Conservation (phyloP, 2,797 vertebrate species). For the Aselliscus stoliczkanus region DNA sequence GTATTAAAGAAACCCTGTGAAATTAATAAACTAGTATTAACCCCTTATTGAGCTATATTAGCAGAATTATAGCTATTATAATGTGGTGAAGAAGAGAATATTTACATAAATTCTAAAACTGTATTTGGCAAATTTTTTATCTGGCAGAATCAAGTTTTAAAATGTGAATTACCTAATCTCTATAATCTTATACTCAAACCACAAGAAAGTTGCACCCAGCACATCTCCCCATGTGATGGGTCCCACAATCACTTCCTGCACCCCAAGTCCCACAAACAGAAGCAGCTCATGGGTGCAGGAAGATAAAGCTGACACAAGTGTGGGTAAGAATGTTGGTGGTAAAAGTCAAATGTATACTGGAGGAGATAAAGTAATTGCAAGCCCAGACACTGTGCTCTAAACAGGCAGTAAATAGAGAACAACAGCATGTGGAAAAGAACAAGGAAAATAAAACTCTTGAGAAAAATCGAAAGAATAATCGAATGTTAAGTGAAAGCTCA, state of each 20-base stretch:
- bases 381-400: background rate
- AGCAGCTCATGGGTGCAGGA: background rate
- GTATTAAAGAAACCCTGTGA: background rate
- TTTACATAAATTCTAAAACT: background rate
- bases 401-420: background rate
- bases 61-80: background rate
- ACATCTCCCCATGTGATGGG: background rate
- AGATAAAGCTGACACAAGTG: background rate
- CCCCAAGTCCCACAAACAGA: background rate
- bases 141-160: background rate
- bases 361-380: background rate
- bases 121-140: background rate
- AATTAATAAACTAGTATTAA: background rate
- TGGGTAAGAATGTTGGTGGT: background rate
- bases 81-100: background rate
- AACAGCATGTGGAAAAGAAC: slow-evolving; percentile 5
- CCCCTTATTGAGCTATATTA: background rate
- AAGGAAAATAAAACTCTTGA: background rate
- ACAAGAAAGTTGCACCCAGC: background rate
- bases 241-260: rapidly evolving
- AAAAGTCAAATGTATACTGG: background rate
- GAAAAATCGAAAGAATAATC: background rate
- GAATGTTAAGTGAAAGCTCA: background rate
- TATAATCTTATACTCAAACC: background rate
- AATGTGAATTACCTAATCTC: background rate